These are phyloP conservation scores for Pyrgilauda ruficollis DNA, from an alignment of 2,113 vertebrate species.

Conservation along the genomic window DNA sequence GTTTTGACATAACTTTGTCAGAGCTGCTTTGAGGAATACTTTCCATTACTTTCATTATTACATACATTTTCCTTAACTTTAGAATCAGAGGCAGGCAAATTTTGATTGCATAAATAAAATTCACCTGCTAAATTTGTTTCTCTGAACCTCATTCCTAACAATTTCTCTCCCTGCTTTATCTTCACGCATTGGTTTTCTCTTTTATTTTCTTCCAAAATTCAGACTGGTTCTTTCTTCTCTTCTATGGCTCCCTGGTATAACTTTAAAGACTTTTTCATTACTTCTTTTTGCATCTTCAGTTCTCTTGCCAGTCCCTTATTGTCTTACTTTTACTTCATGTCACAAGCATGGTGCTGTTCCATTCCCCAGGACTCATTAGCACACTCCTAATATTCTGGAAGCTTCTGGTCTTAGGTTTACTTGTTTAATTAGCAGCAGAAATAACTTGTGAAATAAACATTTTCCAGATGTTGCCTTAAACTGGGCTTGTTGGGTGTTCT, in stretches of 20 bases:
- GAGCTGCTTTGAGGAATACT: not conserved
- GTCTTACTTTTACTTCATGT: not conserved
- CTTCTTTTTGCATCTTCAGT: not conserved
- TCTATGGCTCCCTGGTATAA: not conserved
- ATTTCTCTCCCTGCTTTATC: not conserved
- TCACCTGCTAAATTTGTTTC: not conserved
- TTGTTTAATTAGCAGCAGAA: not conserved
- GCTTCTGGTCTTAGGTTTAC: not conserved
- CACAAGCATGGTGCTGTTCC: too few relatives aligned
- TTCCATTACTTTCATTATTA: not conserved
- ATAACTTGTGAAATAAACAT: not conserved
- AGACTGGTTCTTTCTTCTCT: not conserved
- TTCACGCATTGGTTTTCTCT: not conserved
- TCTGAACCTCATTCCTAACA: not conserved
- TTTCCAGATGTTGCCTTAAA: not conserved
- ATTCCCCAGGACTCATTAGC: not conserved
- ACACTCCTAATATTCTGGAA: not conserved
- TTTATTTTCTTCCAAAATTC: not conserved
- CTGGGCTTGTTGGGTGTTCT: not conserved
- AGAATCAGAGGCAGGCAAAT: not conserved
- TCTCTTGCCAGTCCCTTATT: not conserved
- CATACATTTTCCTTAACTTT: not conserved
- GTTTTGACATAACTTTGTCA: not conserved
- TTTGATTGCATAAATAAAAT: not conserved
- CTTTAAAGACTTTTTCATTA: not conserved